Percentiles rank a stretch among this genome's conserved stretches.
Evolutionary conservation across 2,797 vertebrate genomes (phyloP).

Genomic region (Thaleichthys pacificus): DNA sequence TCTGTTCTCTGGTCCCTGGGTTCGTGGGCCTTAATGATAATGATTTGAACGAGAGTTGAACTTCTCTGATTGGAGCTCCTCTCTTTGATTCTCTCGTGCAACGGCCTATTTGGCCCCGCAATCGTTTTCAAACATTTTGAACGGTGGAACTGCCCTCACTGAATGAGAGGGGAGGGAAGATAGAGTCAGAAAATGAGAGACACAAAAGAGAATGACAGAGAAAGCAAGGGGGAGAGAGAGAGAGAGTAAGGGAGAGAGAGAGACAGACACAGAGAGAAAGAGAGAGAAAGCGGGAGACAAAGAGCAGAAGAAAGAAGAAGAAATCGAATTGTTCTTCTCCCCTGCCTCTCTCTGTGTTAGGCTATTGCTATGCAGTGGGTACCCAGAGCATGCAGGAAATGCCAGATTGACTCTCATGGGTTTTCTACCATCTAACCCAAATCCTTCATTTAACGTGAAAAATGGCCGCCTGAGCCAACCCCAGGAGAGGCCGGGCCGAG

Average conservation of each 20-base stretch:
- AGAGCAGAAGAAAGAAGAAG: slow-evolving; percentile 20
- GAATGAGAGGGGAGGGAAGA: background rate
- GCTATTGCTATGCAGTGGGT: slow-evolving; percentile 38
- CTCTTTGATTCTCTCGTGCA: background rate
- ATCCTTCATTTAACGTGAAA: slow-evolving; percentile 84
- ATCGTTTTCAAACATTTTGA: background rate
- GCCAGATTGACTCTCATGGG: slow-evolving; percentile 75
- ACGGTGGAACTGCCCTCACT: background rate
- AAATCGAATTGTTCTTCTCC: slow-evolving; percentile 33
- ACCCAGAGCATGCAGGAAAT: slow-evolving; percentile 60
- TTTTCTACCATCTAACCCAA: slow-evolving; percentile 76
- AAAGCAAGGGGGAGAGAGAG: background rate
- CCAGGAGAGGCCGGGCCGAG: slow-evolving; percentile 65
- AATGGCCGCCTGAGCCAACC: slow-evolving; percentile 73
- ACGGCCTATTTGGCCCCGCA: slow-evolving; percentile 1
- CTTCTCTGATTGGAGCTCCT: background rate
- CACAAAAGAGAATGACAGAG: background rate
- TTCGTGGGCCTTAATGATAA: background rate
- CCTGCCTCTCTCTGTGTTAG: slow-evolving; percentile 16
- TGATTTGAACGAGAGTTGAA: slow-evolving; percentile 5
- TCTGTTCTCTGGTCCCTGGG: too few species aligned
- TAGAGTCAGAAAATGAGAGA: too few species aligned
- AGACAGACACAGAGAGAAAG: background rate
- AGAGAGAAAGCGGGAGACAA: background rate
- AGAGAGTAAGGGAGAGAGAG: too few species aligned